Evolutionary conservation across 2,888 invertebrate species (phyloP), one percentile per base, ranked within the genome.

Genomic region (Drosophila phalerata): DNA sequence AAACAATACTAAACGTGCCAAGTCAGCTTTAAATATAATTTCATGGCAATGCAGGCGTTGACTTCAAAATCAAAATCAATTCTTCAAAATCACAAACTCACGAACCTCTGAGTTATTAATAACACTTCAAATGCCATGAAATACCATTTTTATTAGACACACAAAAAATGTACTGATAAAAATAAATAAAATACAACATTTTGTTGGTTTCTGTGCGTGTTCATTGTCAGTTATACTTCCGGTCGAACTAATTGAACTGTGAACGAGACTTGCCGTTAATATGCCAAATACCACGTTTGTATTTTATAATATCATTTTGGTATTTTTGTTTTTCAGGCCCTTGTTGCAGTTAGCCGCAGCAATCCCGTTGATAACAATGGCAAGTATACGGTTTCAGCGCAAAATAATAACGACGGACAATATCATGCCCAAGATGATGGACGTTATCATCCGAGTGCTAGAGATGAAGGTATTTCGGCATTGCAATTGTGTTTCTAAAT

Each of bases 301-400:
- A 11, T 38, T 28, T 63, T 15, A 17, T 28, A 40, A 45, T n/a
- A 5, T 15, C 2, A 25, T 38, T 30, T 37, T 19, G 8, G 2
- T 17, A 11, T 56, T 17, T 5, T 28, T 28, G 0, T 53, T 9
- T 61, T 17, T 53, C 79, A 91, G 91, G 84, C 86, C 58, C 72
- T 83, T 69, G 64, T 91, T 82, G 88, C 90, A 74, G 80, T 90
- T 42, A 76, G 86, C 78, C 79, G 80, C 74, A 79, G 82, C 73
- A 80, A 71, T 58, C 91, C 90, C 49, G 88, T 79, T 63, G 70
- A 81, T 51, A 56, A 79, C 53, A 77, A 88, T 90, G 91, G 91
- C 91, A 91, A 91, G 91, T 91, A 91, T 91, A 80, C 78, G 80
- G 88, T 80, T 90, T 81, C 90, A 78, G 73, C 68, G 55, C 75